A percentile compares a stretch with the other conserved stretches of the same genome.
Evolutionary conservation across 2,888 invertebrate genomes (phyloP).

Genomic region (Drosophila neutralis): DNA sequence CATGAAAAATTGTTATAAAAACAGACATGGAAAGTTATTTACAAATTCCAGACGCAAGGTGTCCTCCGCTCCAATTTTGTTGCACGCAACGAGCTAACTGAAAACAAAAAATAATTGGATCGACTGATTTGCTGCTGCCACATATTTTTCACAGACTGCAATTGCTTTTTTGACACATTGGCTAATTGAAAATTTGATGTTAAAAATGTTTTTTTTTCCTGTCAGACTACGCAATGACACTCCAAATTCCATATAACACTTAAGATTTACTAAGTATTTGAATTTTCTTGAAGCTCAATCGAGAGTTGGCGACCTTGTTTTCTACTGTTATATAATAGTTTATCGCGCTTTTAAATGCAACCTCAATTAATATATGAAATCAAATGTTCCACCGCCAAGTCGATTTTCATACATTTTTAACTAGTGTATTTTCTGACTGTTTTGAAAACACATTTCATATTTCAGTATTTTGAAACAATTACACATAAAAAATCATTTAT

Average conservation of each 20-base stretch:
- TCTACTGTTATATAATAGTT: background rate
- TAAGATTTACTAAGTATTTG: background rate
- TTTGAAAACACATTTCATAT: background rate
- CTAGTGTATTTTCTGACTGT: background rate
- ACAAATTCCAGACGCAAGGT: constrained; percentile 15
- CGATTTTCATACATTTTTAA: too few relatives aligned
- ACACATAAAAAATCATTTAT: background rate
- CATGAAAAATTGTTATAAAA: constrained; percentile 32
- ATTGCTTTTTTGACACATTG: constrained; percentile 36
- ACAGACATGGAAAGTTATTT: constrained; percentile 24
- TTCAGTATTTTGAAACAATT: background rate
- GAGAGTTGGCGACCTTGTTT: background rate
- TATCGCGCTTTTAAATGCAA: background rate
- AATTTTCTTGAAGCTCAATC: background rate
- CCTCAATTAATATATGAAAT: too few relatives aligned
- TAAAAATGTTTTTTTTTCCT: constrained; percentile 5
- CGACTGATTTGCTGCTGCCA: constrained; percentile 44
- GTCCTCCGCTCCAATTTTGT: background rate
- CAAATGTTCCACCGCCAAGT: too few relatives aligned
- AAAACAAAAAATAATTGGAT: constrained; percentile 27
- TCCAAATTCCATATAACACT: constrained; percentile 41
- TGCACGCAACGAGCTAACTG: constrained; percentile 13
- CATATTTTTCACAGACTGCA: constrained; percentile 22
- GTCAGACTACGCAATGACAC: constrained; percentile 5
- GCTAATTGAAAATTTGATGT: constrained; percentile 19